Evolutionary conservation across 2,797 vertebrate genomes (phyloP), one percentile per base, ranked within the genome.

Genomic region (Sebastiscus tertius): DNA sequence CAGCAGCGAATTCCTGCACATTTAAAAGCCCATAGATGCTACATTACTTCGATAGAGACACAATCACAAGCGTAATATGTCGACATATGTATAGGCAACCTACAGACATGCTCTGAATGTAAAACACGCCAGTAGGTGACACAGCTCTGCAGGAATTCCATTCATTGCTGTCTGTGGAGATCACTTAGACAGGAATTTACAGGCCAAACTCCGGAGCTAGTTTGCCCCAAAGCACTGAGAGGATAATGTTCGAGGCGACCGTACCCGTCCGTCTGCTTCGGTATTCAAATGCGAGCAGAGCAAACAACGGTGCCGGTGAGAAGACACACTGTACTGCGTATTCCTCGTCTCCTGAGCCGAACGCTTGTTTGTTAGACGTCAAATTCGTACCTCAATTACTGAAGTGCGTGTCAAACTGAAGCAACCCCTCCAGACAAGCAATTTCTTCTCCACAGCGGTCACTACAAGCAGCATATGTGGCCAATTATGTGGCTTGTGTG

Each of bases 181-280:
- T 94, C 89, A 93, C 86, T 90, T 75, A 92, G 87, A 90, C 88
- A 87, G 88, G 90, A 95, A 93, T 93, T 92, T 91, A 90, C 90
- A 88, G 89, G 74, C 80, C 77, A 82, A 82, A 71, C 84, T 85
- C 36, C 0, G 18, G 36, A 86, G 75, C 79, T 62, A 75, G 63
- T 90, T 82, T 85, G 75, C 74, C 87, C 85, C 87, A 74, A n/a
- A 84, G 87, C 87, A 52, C 27, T 20, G 33, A 72, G 60, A 75
- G 54, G 63, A 79, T 54, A 26, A n/a, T 22, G 72, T 81, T 85
- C 26, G 36, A 77, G 79, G 49, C 16, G 63, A 83, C 73, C 4
- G 12, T 54, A 56, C 70, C 77, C 3, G 58, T 83, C 83, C 84
- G 78, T 85, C 87, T 72, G 85, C 86, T 82, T 89, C 65, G 13